Evolutionary conservation across 2,797 vertebrate species (phyloP), one percentile per base, ranked within the genome.

Genomic region (Nothura maculosa): DNA sequence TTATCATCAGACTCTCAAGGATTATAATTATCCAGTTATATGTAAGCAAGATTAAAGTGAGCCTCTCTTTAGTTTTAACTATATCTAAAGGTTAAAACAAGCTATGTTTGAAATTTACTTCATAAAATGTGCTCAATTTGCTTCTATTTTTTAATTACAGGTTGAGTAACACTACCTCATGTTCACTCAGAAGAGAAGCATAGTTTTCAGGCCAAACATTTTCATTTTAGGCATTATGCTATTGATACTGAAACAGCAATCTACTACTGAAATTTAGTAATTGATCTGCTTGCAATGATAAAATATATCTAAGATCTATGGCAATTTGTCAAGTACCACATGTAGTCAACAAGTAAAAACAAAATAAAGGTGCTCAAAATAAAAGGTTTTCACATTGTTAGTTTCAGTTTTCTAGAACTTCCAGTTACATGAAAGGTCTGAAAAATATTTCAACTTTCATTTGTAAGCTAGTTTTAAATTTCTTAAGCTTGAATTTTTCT

Each of bases 381-480:
- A 30, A 60, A 5, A 67, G 25, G 14, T 52, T 50, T 87, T 90
- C 75, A 7, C 12, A 12, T 40, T 61, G 10, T 40, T 63, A 21
- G 24, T 76, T 93, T 87, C 50, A 45, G 22, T 58, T 94, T 87
- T 93, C 24, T 90, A 83, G 34, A 64, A 85, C 34, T 67, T 68
- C 45, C 77, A 34, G 70, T 19, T 42, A 54, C 30, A 21, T 10
- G 19, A n/a, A 92, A 89, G 11, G 11, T 18, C 24, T 6, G 45
- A 25, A 15, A n/a, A 52, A 36, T 16, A 69, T 14, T 52, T 47
- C n/a, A 85, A 54, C 8, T 80, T 74, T 63, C 12, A 73, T 6
- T 36, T 32, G 36, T 12, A 57, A 93, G 6, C 32, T 57, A n/a
- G 17, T 75, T 92, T 75, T 10, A 68, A 85, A 89, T 63, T 57